Base-by-base conservation (phyloP, 92 coral and sea anemone genomes). In the Umimayanthus kanabou region DNA sequence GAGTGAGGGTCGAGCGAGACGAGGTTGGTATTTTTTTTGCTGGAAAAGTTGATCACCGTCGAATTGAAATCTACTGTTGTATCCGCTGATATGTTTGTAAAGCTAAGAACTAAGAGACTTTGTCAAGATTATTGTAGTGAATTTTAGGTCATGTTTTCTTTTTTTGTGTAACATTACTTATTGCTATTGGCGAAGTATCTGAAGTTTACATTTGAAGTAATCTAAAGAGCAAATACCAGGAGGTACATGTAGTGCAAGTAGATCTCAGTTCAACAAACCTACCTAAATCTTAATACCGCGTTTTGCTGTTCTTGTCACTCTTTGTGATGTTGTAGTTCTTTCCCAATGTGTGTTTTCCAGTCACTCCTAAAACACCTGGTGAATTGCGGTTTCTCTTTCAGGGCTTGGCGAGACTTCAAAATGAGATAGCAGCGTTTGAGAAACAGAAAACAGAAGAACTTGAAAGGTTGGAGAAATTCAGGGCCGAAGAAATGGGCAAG, bases 381-480 rank as follows among this genome's bases (percentile, higher is more conserved):
- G 18, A 18, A 29, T 29, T 49, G 13, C 23, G 6, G 4, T 33
- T 83, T 76, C 33, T 78, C 72, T 57, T 71, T 29, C 91, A 97
- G 99, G 98, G 94, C 49, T 80, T 97, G 81, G 93, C 91, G 66
- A 94, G 92, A 73, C 93, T 97, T 8, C 97, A 95, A 84, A 88
- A 70, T 47, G 98, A 97, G 71, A 92, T 94, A 37, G 90, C 89
- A 8, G 88, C 93, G n/a, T 97, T 97, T 81, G 98, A 97, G 89
- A 97, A 92, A 77, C 94, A 97, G 87, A 97, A 97, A 85, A 80
- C 94, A 6, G 98, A 97, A 10, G 99, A 97, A 90, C 93, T 97
- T 15, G 97, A 95, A 69, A 89, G 98, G 83, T 89, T 97, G 55
- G 98, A 97, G 86, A 96, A 90, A 57, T 97, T 95, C 80, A 90